Percentiles rank a stretch among this genome's conserved stretches.
These are phyloP conservation scores for Hepsetus odoe DNA, from an alignment of 2,113 vertebrate genomes.

Conservation along the genomic window DNA sequence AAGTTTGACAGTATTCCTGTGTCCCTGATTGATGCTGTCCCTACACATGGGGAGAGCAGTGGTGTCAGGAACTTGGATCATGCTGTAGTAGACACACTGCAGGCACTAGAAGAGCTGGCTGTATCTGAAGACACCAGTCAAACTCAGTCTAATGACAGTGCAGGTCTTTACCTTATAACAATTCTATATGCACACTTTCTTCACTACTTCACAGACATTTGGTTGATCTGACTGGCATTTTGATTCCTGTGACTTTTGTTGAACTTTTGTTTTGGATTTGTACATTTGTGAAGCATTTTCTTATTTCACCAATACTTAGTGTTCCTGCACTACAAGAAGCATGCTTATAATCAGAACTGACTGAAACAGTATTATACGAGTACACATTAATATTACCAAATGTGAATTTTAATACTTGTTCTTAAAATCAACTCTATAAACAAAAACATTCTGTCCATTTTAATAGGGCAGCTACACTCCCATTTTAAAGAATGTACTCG, in stretches of 20 bases:
- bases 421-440: too few relatives aligned
- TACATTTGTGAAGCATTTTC: neutral
- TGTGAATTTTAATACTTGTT: too few relatives aligned
- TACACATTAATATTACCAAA: too few relatives aligned
- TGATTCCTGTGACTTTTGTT: neutral
- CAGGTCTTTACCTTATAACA: conserved; percentile 87
- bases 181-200: conserved; percentile 56
- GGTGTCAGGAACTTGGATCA: conserved; percentile 81
- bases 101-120: conserved; percentile 87
- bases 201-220: neutral
- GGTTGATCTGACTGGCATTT: neutral
- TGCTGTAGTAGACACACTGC: conserved; percentile 84
- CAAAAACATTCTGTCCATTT: too few relatives aligned
- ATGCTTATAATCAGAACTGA: too few relatives aligned
- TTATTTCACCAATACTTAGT: too few relatives aligned
- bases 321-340: neutral
- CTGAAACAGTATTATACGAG: too few relatives aligned
- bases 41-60: conserved; percentile 82
- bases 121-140: conserved; percentile 84
- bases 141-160: conserved; percentile 82
- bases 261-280: neutral
- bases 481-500: too few relatives aligned
- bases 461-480: too few relatives aligned
- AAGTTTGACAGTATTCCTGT: conserved; percentile 86
- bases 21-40: conserved; percentile 90